Evolutionary conservation across 2,113 vertebrate genomes (phyloP).

Genomic region (Halichoeres trimaculatus): DNA sequence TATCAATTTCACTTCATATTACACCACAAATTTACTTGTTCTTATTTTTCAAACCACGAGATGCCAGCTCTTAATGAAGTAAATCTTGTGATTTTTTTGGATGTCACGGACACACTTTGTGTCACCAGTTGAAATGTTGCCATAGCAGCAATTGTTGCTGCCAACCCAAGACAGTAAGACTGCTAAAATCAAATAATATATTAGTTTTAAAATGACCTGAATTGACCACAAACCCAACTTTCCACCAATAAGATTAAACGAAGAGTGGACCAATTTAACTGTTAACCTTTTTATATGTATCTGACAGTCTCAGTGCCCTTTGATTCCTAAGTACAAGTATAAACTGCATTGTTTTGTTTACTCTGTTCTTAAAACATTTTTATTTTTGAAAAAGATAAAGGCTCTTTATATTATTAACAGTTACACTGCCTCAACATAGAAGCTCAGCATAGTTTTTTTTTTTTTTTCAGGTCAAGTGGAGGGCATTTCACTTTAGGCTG

Average conservation of each 20-base stretch:
- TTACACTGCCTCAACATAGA: not conserved
- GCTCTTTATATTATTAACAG: not conserved
- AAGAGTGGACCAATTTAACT: not conserved
- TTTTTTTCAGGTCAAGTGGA: constrained; percentile 5
- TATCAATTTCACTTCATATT: not conserved
- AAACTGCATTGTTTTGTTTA: not conserved
- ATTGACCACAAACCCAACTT: not conserved
- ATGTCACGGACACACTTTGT: too few species aligned
- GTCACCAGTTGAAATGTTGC: too few species aligned
- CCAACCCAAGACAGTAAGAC: too few species aligned
- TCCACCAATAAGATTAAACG: not conserved
- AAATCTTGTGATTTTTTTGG: too few species aligned
- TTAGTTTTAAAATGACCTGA: too few species aligned
- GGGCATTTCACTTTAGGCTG: not conserved
- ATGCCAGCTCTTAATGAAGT: too few species aligned
- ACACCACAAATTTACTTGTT: too few species aligned
- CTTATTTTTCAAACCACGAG: too few species aligned
- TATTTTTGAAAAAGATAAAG: not conserved
- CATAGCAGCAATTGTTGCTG: too few species aligned
- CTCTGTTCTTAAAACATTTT: not conserved
- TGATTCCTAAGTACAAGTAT: not conserved
- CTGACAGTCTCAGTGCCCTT: not conserved
- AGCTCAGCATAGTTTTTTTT: not conserved
- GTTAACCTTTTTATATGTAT: not conserved
- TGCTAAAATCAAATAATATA: too few species aligned